phyloP scores from a whole-genome alignment of 1,140 invertebrate species.

The Reticulitermes speratus region DNA sequence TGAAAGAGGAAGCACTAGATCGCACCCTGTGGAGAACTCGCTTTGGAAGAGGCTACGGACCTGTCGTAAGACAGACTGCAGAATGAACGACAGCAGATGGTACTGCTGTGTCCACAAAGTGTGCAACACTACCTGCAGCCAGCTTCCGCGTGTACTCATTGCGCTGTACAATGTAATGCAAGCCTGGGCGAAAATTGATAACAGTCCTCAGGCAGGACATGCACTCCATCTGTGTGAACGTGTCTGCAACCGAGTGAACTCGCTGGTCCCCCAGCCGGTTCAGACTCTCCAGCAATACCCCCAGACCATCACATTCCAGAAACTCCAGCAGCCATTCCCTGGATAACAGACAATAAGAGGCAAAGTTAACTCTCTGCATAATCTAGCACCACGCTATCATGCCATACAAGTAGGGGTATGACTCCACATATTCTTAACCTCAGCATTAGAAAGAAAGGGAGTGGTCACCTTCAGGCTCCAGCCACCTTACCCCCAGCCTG shows the following conservation, averaged over 20 bases:
- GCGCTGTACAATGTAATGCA: constrained; percentile 51
- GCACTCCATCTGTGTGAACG: constrained; percentile 51
- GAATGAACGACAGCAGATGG: not conserved
- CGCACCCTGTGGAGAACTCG: too few species aligned
- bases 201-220: constrained; percentile 51
- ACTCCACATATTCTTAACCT: too few species aligned
- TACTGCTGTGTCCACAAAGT: too few species aligned
- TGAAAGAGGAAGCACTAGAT: too few species aligned
- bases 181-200: constrained; percentile 52
- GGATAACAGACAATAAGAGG: not conserved
- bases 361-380: not conserved
- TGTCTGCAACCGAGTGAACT: constrained; percentile 45
- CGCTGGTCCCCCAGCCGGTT: constrained; percentile 42
- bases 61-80: not conserved
- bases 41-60: not conserved
- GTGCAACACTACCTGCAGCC: constrained; percentile 45
- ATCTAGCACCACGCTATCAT: too few species aligned
- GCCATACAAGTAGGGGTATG: too few species aligned
- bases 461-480: too few species aligned
- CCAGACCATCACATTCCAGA: constrained; percentile 49
- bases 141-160: constrained; percentile 48
- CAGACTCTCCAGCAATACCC: constrained; percentile 51
- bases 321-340: constrained; percentile 54
- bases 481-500: too few species aligned
- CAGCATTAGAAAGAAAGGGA: too few species aligned